A percentile compares a stretch with the other conserved stretches of the same genome.
Conservation (phyloP, 1,140 invertebrate genomes). For the silkworm (Bombyx mori) region ASM3026992v2 NC_085132.1:10355001-10355500, state of each 20-base stretch:
- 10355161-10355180: too few relatives aligned
- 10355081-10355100: too few relatives aligned
- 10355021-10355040: too few relatives aligned
- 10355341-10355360: conserved; percentile 75
- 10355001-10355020: too few relatives aligned
- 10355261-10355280: conserved; percentile 73
- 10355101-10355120: too few relatives aligned
- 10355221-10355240: conserved; percentile 78
- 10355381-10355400: conserved; percentile 72
- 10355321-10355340: conserved; percentile 76
- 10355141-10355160: too few relatives aligned
- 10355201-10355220: conserved; percentile 62
- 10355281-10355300: conserved; percentile 69
- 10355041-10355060: too few relatives aligned
- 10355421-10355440: conserved; percentile 53
- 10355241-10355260: conserved; percentile 75
- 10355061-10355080: too few relatives aligned
- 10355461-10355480: too few relatives aligned
- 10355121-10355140: too few relatives aligned
- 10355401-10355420: conserved; percentile 60
- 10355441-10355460: conserved; percentile 25
- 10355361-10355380: conserved; percentile 74
- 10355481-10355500: too few relatives aligned
- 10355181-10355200: too few relatives aligned
- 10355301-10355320: conserved; percentile 76